phyloP scores from a whole-genome alignment of 30 jellyfish, hydroid and myxozoan genomes.

The Phacellophora camtschatica region DNA sequence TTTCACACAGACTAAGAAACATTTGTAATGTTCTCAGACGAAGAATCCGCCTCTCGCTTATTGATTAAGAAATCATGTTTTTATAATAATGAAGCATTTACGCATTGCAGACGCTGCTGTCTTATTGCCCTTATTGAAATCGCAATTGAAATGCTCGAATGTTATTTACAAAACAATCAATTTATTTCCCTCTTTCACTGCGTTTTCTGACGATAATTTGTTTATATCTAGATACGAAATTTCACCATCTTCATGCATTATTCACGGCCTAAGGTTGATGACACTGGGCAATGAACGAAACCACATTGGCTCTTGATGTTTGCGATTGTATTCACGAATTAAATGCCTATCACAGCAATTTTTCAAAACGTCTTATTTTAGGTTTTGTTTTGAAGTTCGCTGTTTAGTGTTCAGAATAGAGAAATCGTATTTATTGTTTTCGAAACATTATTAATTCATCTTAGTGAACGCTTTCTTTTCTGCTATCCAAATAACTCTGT shows the following conservation, averaged over 20 bases:
- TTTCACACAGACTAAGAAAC: too few species aligned
- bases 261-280: neutral
- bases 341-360: constrained; percentile 41
- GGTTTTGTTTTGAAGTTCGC: constrained; percentile 30
- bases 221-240: constrained; percentile 23
- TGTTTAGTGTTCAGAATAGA: constrained; percentile 31
- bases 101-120: constrained; percentile 32
- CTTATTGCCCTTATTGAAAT: too few species aligned
- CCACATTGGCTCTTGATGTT: constrained; percentile 42
- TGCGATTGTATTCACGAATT: too few species aligned
- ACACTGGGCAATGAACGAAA: neutral
- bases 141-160: constrained; percentile 3
- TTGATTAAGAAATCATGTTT: too few species aligned
- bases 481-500: constrained; percentile 41
- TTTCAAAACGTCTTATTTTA: constrained; percentile 7
- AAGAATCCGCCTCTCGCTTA: too few species aligned
- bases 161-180: constrained; percentile 37
- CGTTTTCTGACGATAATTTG: constrained; percentile 41
- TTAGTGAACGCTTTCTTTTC: constrained; percentile 40
- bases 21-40: too few species aligned
- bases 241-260: constrained; percentile 13
- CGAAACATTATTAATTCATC: constrained; percentile 38
- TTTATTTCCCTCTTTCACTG: constrained; percentile 28
- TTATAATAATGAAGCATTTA: constrained; percentile 32
- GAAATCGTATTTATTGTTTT: constrained; percentile 5